Evolutionary conservation across 2,888 invertebrate species (phyloP), one percentile per base, ranked within the genome.

Genomic region (Tachina grossa): DNA sequence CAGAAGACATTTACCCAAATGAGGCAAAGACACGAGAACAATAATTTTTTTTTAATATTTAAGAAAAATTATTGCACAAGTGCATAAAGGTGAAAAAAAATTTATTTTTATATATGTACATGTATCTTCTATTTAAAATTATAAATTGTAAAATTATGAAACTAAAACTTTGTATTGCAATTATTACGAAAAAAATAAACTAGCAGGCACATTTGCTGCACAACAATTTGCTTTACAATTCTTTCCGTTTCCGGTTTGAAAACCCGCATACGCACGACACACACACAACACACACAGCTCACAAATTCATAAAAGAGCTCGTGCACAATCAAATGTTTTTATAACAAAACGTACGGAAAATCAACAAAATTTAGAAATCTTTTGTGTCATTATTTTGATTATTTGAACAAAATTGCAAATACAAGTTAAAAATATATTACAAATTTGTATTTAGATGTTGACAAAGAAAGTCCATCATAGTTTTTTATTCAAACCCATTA

Each of bases 211-310:
- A 65, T 11, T 74, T 69, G 63, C 49, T 65, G 71, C 65, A 71
- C 53, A 83, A 83, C 79, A 75, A 85, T 83, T 83, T 76, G 79
- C 68, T 83, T 79, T 49, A 72, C 14, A 85, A 72, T 85, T 83
- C 61, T 72, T 79, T 85, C 83, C 85, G 75, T 85, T 85, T 85
- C 82, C 83, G 74, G 41, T 51, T 76, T 49, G 13, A 51, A 78
- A 59, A 49, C 22, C 1, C 53, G 43, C 22, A 5, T 47, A 72
- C n/a, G n/a, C n/a, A n/a, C n/a, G n/a, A n/a, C n/a, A n/a, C n/a
- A n/a, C n/a, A n/a, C n/a, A n/a, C n/a, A n/a, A n/a, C 49, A 68
- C 47, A 61, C 13, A 63, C 16, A 59, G 45, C 66, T 43, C 51
- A 47, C 9, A 39, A 59, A 22, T 43, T 45, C n/a, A 61, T 22